These are phyloP conservation scores for Zosterops borbonicus DNA, from an alignment of 2,113 vertebrate genomes.

Conservation along the genomic window DNA sequence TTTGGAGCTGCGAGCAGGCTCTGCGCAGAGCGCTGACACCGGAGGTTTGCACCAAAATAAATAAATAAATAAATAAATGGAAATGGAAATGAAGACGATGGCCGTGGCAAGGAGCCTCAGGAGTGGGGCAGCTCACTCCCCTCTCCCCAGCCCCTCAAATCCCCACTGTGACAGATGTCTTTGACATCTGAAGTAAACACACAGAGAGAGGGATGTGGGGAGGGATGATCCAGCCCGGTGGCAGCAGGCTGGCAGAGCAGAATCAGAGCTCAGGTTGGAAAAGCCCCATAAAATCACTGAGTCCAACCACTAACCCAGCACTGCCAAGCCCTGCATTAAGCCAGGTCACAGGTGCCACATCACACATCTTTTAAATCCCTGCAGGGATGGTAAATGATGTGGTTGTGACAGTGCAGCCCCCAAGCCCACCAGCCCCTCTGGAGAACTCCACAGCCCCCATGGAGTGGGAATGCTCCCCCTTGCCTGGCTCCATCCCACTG, in stretches of 20 bases:
- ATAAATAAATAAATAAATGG: conserved; percentile 33
- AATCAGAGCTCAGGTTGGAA: not conserved
- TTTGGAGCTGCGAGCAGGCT: conserved; percentile 52
- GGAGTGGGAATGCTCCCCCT: not conserved
- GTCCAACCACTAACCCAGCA: not conserved
- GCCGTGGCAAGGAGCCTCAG: not conserved
- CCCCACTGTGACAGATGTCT: not conserved
- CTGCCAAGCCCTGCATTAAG: not conserved
- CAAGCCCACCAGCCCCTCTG: accelerated
- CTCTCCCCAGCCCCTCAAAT: not conserved
- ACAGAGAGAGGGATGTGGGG: not conserved
- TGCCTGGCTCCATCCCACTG: not conserved
- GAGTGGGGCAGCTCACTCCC: accelerated
- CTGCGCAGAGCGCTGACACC: conserved; percentile 2
- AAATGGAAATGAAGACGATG: not conserved
- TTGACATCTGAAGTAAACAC: not conserved
- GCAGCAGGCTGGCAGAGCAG: not conserved
- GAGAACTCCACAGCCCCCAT: not conserved
- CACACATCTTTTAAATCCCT: not conserved
- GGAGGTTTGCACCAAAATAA: conserved; percentile 16
- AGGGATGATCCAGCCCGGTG: not conserved
- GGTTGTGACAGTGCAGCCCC: not conserved
- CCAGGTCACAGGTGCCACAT: not conserved
- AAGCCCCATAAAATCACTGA: not conserved
- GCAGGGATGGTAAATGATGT: not conserved